phyloP scores from a whole-genome alignment of 2,113 vertebrate species.

The Phyllopteryx taeniolatus region DNA sequence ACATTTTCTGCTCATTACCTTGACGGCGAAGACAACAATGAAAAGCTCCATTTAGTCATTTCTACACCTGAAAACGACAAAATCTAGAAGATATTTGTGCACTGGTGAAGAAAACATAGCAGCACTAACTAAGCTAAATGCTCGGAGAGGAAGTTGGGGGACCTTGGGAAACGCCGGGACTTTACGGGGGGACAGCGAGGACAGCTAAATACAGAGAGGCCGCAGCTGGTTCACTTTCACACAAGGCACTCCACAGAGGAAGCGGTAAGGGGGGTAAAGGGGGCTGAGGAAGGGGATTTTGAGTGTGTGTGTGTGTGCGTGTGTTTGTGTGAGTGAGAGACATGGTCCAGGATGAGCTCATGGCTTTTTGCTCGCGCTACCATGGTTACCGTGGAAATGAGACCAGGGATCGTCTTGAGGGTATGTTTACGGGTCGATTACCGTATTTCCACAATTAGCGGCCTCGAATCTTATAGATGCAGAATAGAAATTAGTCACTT shows the following conservation, averaged over 20 bases:
- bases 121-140: not conserved
- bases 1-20: conserved; percentile 42
- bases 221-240: conserved; percentile 59
- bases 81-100: conserved; percentile 48
- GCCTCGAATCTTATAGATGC: not conserved
- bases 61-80: conserved; percentile 66
- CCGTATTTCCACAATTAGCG: not conserved
- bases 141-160: conserved; percentile 17
- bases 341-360: conserved; percentile 57
- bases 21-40: conserved; percentile 35
- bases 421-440: not conserved
- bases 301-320: too few species aligned
- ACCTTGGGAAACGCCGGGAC: conserved; percentile 22
- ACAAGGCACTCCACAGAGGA: conserved; percentile 58
- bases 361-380: conserved; percentile 37
- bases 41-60: conserved; percentile 19
- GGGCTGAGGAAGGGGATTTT: conserved; percentile 24
- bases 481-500: not conserved
- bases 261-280: conserved; percentile 41
- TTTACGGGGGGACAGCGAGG: conserved; percentile 5
- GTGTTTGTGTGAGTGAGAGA: not conserved
- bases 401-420: conserved; percentile 1
- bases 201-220: conserved; percentile 59
- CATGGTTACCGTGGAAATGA: conserved; percentile 34
- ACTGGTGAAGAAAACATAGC: conserved; percentile 10